Percentiles rank a stretch among this genome's conserved stretches.
Evolutionary conservation across 2,888 invertebrate genomes (phyloP).

Genomic region (Fragum whitleyi): DNA sequence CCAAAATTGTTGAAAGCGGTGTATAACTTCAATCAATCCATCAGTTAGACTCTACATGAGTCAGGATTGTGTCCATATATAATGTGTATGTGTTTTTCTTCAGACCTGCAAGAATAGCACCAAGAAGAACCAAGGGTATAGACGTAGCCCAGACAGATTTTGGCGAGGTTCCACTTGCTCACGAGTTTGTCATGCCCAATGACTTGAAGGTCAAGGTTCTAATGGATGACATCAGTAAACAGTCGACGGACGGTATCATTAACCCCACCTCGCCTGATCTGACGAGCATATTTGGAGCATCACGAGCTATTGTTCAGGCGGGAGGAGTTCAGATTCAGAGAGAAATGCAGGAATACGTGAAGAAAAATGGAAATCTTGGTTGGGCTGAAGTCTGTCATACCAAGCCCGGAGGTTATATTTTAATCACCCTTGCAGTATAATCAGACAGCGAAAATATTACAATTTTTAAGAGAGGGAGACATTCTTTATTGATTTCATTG

Average conservation of each 20-base stretch:
- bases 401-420: constrained; percentile 58
- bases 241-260: constrained; percentile 64
- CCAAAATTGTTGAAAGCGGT: too few species aligned
- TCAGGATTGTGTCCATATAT: too few species aligned
- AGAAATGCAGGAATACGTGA: constrained; percentile 55
- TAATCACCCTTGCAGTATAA: too few species aligned
- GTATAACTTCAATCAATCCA: too few species aligned
- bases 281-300: constrained; percentile 53
- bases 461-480: too few species aligned
- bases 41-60: too few species aligned
- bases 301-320: constrained; percentile 58
- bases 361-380: constrained; percentile 50
- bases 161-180: constrained; percentile 43
- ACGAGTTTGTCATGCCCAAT: constrained; percentile 40
- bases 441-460: too few species aligned
- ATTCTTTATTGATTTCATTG: too few species aligned
- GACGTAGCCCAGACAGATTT: constrained; percentile 57
- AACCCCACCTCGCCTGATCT: constrained; percentile 59
- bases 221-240: constrained; percentile 61
- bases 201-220: constrained; percentile 48
- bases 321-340: constrained; percentile 44
- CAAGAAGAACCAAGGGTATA: constrained; percentile 46
- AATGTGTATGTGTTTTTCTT: too few species aligned
- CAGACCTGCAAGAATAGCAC: not conserved
- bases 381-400: constrained; percentile 63